Evolutionary conservation across 2,113 vertebrate species (phyloP).

Genomic region (Heterotilapia buettikoferi): DNA sequence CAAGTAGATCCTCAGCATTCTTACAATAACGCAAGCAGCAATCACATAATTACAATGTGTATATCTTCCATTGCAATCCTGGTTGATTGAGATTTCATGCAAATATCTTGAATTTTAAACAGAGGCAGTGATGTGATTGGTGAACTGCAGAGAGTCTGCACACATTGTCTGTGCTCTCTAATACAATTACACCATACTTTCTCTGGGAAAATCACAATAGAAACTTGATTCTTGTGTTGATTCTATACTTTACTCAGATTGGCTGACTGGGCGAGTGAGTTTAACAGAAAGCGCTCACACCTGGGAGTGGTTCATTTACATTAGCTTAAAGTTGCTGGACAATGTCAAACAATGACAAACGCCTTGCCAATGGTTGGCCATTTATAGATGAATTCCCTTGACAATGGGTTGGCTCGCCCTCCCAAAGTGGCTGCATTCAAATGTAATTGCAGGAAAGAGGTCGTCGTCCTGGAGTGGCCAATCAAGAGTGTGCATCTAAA

Average conservation of each 20-base stretch:
- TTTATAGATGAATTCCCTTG: slow-evolving; percentile 42
- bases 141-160: slow-evolving; percentile 14
- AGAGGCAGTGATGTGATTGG: slow-evolving; percentile 21
- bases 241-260: slow-evolving; percentile 43
- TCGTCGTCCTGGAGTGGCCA: slow-evolving; percentile 46
- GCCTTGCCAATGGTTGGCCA: slow-evolving; percentile 18
- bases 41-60: slow-evolving; percentile 20
- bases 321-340: slow-evolving; percentile 37
- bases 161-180: slow-evolving; percentile 19
- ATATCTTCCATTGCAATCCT: neutral
- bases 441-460: slow-evolving; percentile 45
- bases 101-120: slow-evolving; percentile 25
- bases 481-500: slow-evolving; percentile 43
- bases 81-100: slow-evolving; percentile 25
- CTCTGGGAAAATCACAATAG: slow-evolving; percentile 11
- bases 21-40: neutral
- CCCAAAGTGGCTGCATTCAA: slow-evolving; percentile 46
- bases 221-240: slow-evolving; percentile 38
- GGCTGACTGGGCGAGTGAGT: slow-evolving; percentile 44
- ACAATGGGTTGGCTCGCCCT: slow-evolving; percentile 38
- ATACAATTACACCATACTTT: slow-evolving; percentile 40
- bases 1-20: neutral
- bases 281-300: slow-evolving; percentile 31
- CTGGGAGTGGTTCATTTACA: slow-evolving; percentile 59
- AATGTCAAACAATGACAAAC: slow-evolving; percentile 64